phyloP scores from a whole-genome alignment of 2,113 vertebrate genomes.

The Crypturellus undulatus region DNA sequence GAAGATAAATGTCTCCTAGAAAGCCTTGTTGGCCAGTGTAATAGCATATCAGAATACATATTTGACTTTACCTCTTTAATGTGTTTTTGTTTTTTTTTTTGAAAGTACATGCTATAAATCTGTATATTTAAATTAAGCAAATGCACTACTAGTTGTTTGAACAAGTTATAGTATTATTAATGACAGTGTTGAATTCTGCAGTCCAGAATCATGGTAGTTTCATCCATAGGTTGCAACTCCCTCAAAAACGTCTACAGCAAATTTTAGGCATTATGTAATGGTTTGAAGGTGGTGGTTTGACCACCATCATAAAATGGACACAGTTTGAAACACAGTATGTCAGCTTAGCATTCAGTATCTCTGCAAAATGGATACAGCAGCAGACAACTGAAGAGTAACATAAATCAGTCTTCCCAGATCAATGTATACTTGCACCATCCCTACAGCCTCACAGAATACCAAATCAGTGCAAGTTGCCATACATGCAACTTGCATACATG shows the following conservation, averaged over 20 bases:
- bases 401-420: neutral
- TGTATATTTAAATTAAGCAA: neutral
- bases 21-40: neutral
- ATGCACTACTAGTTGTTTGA: neutral
- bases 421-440: neutral
- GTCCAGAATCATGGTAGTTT: neutral
- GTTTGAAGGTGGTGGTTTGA: neutral
- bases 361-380: neutral
- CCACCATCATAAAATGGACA: neutral
- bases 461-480: neutral
- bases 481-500: neutral
- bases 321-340: neutral
- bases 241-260: neutral
- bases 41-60: neutral
- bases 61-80: neutral
- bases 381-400: neutral
- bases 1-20: conserved; percentile 22
- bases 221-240: neutral
- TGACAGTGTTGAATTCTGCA: neutral
- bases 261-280: neutral
- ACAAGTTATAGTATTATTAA: neutral
- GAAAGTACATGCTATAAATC: neutral
- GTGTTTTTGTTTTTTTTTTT: neutral
- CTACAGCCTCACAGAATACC: neutral
- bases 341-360: neutral